A percentile compares a stretch with the other conserved stretches of the same genome.
Conservation (phyloP, 2,797 vertebrate species). For the Platyrinchus mystaceus region DNA sequence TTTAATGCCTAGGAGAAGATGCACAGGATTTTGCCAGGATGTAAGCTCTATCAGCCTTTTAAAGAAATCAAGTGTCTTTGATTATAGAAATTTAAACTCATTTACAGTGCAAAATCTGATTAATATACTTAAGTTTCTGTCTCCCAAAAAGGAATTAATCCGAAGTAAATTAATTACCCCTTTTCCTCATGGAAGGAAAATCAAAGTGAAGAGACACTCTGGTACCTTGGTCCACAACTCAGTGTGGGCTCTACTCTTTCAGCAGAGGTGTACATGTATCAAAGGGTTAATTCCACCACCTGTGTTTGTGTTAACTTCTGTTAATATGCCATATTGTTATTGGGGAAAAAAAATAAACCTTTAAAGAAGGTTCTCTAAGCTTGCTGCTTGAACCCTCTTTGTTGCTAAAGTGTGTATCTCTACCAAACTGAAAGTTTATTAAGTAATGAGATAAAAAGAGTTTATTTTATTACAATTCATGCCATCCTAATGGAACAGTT, state of each 20-base stretch:
- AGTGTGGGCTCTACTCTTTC: background rate
- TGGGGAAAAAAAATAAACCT: background rate
- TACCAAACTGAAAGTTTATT: background rate
- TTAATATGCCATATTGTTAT: background rate
- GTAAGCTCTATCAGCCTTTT: background rate
- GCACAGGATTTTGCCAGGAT: background rate
- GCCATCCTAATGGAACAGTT: background rate
- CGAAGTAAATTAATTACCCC: background rate
- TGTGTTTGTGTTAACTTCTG: background rate
- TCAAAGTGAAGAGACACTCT: background rate
- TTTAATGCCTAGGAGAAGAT: background rate
- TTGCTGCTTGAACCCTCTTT: background rate
- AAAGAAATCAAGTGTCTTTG: background rate
- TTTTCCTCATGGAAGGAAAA: background rate
- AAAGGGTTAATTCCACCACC: background rate
- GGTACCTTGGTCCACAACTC: background rate
- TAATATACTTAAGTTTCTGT: background rate
- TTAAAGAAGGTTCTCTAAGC: background rate
- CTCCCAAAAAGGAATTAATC: background rate
- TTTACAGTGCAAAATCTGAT: background rate
- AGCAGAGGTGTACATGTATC: background rate
- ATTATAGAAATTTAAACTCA: constrained; percentile 6
- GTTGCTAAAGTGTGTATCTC: background rate
- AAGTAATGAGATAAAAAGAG: background rate
- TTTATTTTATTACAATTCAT: background rate